Conservation (phyloP, 2,888 invertebrate genomes). For the Melitaea athalia region DNA sequence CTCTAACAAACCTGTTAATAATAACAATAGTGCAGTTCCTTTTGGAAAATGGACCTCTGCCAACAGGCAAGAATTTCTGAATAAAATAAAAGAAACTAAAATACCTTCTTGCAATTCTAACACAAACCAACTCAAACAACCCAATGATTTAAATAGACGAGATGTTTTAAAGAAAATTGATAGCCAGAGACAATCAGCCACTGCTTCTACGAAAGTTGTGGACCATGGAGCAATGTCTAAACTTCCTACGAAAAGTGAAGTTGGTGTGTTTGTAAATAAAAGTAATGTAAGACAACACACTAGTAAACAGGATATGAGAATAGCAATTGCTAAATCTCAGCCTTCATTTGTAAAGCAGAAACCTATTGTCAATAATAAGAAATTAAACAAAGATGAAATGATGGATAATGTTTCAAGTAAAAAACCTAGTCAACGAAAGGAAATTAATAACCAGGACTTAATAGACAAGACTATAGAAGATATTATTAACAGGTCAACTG, state of each 20-base stretch:
- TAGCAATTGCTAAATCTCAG: constrained; percentile 26
- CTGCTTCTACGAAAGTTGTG: constrained; percentile 55
- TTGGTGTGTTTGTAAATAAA: constrained; percentile 56
- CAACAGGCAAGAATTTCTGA: constrained; percentile 72
- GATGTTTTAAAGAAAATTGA: constrained; percentile 74
- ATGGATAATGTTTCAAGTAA: constrained; percentile 41
- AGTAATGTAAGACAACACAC: constrained; percentile 28
- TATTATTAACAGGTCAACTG: constrained; percentile 61
- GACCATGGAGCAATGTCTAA: constrained; percentile 52
- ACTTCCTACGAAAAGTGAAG: constrained; percentile 56
- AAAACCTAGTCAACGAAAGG: constrained; percentile 51
- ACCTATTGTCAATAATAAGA: constrained; percentile 42
- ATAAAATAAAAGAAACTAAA: constrained; percentile 71
- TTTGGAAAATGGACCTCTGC: constrained; percentile 78
- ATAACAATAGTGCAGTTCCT: constrained; percentile 67
- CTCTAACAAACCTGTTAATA: constrained; percentile 57
- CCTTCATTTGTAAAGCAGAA: constrained; percentile 43
- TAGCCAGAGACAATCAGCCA: constrained; percentile 64
- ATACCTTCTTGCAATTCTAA: constrained; percentile 56
- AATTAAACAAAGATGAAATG: constrained; percentile 44
- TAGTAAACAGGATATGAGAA: constrained; percentile 26
- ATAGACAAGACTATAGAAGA: constrained; percentile 76
- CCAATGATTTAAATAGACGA: constrained; percentile 74
- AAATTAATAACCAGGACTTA: constrained; percentile 66
- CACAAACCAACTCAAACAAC: constrained; percentile 72